phyloP scores from a whole-genome alignment of 2,888 invertebrate genomes.

The Phengaris arion region DNA sequence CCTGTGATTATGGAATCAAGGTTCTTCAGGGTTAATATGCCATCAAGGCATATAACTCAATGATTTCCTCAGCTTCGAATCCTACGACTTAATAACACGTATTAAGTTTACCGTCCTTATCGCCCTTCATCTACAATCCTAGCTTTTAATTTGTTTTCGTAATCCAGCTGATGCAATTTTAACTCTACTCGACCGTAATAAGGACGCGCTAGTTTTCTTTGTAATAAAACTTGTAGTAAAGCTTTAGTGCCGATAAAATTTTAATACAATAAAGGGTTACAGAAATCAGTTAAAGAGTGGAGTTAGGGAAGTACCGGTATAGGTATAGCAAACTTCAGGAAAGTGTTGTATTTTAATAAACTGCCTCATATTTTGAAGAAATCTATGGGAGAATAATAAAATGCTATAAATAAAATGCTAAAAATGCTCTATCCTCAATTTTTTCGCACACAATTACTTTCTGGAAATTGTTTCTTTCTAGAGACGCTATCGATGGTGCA shows the following conservation, averaged over 20 bases:
- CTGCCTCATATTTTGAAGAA: too few relatives aligned
- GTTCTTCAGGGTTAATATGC: not conserved
- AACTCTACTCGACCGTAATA: not conserved
- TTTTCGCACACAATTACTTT: too few relatives aligned
- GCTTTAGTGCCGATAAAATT: slow-evolving; percentile 1
- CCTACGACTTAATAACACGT: not conserved
- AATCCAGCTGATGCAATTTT: not conserved
- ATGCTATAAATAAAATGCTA: too few relatives aligned
- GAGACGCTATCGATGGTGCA: too few relatives aligned
- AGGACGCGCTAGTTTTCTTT: not conserved
- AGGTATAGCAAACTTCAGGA: too few relatives aligned
- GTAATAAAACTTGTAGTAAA: not conserved
- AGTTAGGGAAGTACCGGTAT: too few relatives aligned
- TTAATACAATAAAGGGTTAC: slow-evolving; percentile 15
- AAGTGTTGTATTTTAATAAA: too few relatives aligned
- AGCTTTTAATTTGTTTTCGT: not conserved
- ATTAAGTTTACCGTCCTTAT: slow-evolving; percentile 9
- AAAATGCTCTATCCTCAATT: too few relatives aligned
- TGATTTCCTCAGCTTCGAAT: not conserved
- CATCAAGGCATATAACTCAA: not conserved
- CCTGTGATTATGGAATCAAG: not conserved
- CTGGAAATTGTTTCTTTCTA: too few relatives aligned
- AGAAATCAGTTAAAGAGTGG: not conserved
- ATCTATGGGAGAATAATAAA: too few relatives aligned
- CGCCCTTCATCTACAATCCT: slow-evolving; percentile 8